phyloP scores from a whole-genome alignment of 2,888 invertebrate species.

The Idaea dimidiata region DNA sequence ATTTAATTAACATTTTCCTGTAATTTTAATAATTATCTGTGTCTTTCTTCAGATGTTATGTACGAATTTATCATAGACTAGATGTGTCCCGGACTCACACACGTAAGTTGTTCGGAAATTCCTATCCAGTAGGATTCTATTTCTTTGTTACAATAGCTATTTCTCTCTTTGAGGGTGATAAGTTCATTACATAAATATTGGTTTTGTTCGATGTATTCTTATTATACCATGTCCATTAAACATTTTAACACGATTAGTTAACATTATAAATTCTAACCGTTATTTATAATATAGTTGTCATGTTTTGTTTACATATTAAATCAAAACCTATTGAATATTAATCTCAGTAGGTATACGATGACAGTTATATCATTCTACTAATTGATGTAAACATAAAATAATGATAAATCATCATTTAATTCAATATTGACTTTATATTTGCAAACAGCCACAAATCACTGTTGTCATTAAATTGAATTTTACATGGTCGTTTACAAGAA shows the following conservation, averaged over 20 bases:
- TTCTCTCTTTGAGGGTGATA: too few species aligned
- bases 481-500: conserved; percentile 9
- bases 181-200: neutral
- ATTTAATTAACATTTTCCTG: too few species aligned
- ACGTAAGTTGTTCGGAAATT: too few species aligned
- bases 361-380: neutral
- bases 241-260: neutral
- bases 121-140: too few species aligned
- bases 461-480: neutral
- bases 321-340: neutral
- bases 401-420: neutral
- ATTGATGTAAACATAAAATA: conserved; percentile 1
- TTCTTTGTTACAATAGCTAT: too few species aligned
- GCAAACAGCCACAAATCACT: neutral
- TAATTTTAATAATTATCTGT: too few species aligned
- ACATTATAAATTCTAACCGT: neutral
- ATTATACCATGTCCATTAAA: neutral
- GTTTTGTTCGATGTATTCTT: neutral
- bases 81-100: too few species aligned
- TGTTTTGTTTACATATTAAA: conserved; percentile 1
- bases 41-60: too few species aligned
- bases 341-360: neutral
- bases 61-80: too few species aligned
- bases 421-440: neutral
- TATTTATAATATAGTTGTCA: neutral